Conservation (phyloP, 2,797 vertebrate species). For the Heliangelus exortis region DNA sequence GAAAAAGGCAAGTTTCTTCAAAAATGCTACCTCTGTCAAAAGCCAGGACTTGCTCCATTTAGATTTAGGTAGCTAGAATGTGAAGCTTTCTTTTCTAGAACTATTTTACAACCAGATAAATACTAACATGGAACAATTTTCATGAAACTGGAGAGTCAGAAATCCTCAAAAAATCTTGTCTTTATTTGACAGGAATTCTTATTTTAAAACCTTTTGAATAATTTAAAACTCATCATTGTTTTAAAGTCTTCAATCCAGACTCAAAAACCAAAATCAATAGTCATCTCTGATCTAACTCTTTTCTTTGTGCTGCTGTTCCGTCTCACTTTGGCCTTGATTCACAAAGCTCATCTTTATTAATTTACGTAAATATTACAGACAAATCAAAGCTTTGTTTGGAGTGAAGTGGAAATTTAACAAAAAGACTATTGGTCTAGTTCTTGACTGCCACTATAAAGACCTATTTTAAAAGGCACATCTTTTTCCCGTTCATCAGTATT, state of each 20-base stretch:
- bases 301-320: background rate
- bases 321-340: background rate
- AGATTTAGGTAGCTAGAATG: background rate
- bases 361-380: background rate
- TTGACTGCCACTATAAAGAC: background rate
- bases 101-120: background rate
- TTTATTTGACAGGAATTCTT: background rate
- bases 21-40: background rate
- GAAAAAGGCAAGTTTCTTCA: background rate
- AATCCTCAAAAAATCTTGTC: background rate
- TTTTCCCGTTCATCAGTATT: background rate
- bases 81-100: background rate
- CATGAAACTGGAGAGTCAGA: background rate
- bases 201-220: background rate
- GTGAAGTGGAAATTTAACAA: background rate
- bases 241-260: background rate
- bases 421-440: background rate
- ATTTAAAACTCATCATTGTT: background rate
- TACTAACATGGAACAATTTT: background rate
- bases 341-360: background rate
- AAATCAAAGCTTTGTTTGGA: constrained; percentile 25
- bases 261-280: background rate
- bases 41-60: background rate
- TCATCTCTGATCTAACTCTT: background rate
- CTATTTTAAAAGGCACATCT: background rate